Percentiles rank a stretch among this genome's conserved stretches.
Conservation (phyloP, 64 coral and sea anemone species). For the Exaiptasia diaphana region DNA sequence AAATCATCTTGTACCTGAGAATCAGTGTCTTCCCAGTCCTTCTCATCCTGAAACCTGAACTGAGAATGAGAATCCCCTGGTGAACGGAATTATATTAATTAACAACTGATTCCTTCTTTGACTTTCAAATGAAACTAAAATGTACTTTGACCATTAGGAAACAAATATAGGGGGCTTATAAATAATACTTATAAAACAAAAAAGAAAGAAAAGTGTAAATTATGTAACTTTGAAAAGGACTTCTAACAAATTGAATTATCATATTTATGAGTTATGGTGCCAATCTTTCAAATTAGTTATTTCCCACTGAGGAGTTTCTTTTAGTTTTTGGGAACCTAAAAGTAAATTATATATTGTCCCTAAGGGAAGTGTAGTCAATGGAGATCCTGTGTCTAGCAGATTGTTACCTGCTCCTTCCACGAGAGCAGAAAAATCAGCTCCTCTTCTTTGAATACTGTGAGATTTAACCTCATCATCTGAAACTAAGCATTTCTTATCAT, state of each 20-base stretch:
- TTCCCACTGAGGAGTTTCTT: background rate
- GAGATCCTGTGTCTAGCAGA: background rate
- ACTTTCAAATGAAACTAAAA: background rate
- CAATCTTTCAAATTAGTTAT: background rate
- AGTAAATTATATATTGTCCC: too few relatives aligned
- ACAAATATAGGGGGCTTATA: background rate
- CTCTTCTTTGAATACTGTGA: slow-evolving; percentile 3
- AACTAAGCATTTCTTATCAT: background rate
- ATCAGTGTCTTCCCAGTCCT: slow-evolving; percentile 78
- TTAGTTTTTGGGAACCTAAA: background rate
- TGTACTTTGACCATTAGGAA: background rate
- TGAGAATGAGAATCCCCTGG: slow-evolving; percentile 65
- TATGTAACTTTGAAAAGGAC: background rate
- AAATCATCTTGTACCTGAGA: slow-evolving; percentile 6
- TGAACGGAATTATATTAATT: background rate
- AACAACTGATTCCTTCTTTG: background rate
- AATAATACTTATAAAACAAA: background rate
- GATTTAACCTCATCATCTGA: background rate
- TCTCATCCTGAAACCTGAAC: slow-evolving; percentile 86
- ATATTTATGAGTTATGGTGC: background rate
- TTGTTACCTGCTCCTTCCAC: slow-evolving; percentile 72
- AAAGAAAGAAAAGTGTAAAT: background rate
- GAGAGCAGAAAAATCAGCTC: slow-evolving; percentile 80
- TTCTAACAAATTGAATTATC: background rate
- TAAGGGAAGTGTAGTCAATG: too few relatives aligned